A percentile compares a stretch with the other conserved stretches of the same genome.
Conservation (phyloP, 2,113 vertebrate genomes). For the Leptodactylus fuscus region DNA sequence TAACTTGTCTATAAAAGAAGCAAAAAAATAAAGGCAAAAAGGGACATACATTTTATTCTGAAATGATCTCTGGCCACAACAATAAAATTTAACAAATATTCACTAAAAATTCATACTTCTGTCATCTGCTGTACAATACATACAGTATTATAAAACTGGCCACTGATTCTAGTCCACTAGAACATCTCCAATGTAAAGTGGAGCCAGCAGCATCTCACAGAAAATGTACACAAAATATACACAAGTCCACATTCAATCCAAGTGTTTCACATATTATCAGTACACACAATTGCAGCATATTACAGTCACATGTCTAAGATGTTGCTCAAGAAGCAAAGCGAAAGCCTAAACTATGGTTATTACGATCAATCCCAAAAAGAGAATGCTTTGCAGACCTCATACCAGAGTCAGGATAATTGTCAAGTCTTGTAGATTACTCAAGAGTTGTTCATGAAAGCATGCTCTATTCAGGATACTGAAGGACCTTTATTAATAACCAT, state of each 20-base stretch:
- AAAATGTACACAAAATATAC: conserved; percentile 87
- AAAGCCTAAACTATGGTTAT: conserved; percentile 64
- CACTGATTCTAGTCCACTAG: conserved; percentile 83
- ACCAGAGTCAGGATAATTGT: background rate
- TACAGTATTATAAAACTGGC: conserved; percentile 96
- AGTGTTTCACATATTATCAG: conserved; percentile 88
- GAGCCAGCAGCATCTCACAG: conserved; percentile 86
- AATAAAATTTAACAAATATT: conserved; percentile 98
- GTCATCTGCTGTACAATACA: conserved; percentile 95
- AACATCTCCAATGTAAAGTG: conserved; percentile 82
- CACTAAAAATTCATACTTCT: conserved; percentile 92
- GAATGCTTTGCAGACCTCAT: background rate
- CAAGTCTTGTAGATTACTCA: background rate
- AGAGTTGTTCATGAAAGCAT: background rate
- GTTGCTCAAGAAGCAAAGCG: conserved; percentile 80
- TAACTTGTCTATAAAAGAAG: background rate
- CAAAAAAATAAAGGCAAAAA: conserved; percentile 63
- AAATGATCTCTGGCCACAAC: conserved; percentile 94
- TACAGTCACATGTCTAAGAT: conserved; percentile 82
- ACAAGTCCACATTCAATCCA: conserved; percentile 88
- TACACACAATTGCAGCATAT: conserved; percentile 85
- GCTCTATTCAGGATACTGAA: background rate
- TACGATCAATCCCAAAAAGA: background rate
- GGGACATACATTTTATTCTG: conserved; percentile 87
- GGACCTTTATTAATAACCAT: conserved; percentile 3